A percentile compares a stretch with the other conserved stretches of the same genome.
phyloP scores from a whole-genome alignment of 2,888 invertebrate genomes.

The Notodonta ziczac region DNA sequence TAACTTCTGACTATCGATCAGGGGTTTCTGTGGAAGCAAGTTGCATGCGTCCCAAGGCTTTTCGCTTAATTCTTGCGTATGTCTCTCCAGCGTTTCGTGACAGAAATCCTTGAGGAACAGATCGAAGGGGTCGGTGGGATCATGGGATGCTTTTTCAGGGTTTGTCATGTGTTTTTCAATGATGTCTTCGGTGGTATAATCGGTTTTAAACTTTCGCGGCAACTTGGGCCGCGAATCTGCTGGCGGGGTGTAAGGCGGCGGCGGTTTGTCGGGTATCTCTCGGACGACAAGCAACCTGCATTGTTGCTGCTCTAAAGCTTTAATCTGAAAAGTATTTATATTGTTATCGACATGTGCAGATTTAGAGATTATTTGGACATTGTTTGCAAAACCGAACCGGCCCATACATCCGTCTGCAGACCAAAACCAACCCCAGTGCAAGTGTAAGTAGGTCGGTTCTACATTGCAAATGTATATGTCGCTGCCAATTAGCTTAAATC shows the following conservation, averaged over 20 bases:
- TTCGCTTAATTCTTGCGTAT: constrained; percentile 53
- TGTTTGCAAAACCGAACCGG: too few species aligned
- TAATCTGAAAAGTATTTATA: constrained; percentile 59
- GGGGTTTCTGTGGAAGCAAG: constrained; percentile 59
- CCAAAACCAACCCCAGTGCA: too few species aligned
- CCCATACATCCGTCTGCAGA: too few species aligned
- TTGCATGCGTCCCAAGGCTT: constrained; percentile 74
- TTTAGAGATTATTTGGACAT: too few species aligned
- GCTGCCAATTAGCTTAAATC: too few species aligned
- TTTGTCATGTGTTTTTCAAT: constrained; percentile 46
- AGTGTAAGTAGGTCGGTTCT: too few species aligned
- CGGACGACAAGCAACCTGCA: constrained; percentile 69
- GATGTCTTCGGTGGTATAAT: constrained; percentile 49
- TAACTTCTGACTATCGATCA: constrained; percentile 44
- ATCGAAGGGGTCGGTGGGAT: constrained; percentile 57
- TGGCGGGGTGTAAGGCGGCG: constrained; percentile 78
- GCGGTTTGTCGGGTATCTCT: constrained; percentile 79
- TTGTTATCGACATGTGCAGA: not conserved
- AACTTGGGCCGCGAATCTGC: constrained; percentile 50
- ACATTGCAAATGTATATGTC: too few species aligned
- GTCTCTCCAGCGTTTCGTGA: constrained; percentile 54
- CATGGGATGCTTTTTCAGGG: constrained; percentile 24
- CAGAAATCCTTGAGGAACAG: constrained; percentile 68
- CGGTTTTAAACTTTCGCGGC: constrained; percentile 53
- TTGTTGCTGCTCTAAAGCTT: constrained; percentile 76